A percentile compares a stretch with the other conserved stretches of the same genome.
Evolutionary conservation across 2,797 vertebrate genomes (phyloP).

Genomic region (Cheirogaleus major): DNA sequence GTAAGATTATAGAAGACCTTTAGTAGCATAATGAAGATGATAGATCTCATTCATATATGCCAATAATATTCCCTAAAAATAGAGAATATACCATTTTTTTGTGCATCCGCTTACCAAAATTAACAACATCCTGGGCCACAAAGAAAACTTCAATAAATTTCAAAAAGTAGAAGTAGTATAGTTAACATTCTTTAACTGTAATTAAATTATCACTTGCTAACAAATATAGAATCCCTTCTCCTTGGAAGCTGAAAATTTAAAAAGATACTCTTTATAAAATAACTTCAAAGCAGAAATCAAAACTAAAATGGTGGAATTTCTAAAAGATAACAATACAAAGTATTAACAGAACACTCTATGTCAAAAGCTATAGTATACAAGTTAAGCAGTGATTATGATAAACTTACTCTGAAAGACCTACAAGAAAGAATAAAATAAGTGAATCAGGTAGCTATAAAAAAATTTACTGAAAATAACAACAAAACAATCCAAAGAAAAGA

Average conservation of each 20-base stretch:
- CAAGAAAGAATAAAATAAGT: background rate
- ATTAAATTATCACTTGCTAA: background rate
- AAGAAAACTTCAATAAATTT: background rate
- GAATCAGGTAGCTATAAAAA: background rate
- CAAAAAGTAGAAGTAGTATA: background rate
- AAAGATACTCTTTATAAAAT: background rate
- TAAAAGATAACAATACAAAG: background rate
- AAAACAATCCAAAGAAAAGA: background rate
- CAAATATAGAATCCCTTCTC: background rate
- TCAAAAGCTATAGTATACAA: background rate
- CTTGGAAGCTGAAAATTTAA: background rate
- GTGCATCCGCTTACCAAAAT: background rate
- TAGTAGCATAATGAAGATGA: background rate
- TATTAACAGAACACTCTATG: background rate
- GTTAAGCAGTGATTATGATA: background rate
- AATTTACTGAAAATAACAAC: background rate
- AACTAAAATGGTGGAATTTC: background rate
- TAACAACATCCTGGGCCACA: background rate
- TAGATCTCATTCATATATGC: background rate
- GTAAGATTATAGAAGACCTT: background rate
- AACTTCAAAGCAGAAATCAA: constrained; percentile 35
- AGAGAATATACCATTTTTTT: background rate
- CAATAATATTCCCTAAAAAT: background rate
- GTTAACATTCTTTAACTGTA: background rate
- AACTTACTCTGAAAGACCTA: background rate